phyloP scores from a whole-genome alignment of 2,797 vertebrate species.

The Philypnodon macrostomus region DNA sequence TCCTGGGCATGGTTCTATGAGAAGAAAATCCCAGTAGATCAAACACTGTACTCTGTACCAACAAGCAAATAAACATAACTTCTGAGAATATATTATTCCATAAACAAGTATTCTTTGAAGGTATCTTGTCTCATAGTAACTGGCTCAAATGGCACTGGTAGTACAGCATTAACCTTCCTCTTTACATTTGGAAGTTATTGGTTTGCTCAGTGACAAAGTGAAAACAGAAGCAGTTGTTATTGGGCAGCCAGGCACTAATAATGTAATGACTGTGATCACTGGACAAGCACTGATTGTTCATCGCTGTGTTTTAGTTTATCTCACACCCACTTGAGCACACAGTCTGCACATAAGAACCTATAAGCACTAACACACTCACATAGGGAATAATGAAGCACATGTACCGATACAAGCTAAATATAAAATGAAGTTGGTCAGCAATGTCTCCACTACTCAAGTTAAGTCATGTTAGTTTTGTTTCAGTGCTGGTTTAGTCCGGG shows the following conservation, averaged over 20 bases:
- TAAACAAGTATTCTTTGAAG: no score
- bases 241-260: slow-evolving; percentile 46
- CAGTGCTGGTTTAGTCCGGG: no score
- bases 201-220: slow-evolving; percentile 21
- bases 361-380: slow-evolving; percentile 4
- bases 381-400: no score
- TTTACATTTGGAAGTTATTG: slow-evolving; percentile 16
- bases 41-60: no score
- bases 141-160: no score
- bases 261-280: slow-evolving; percentile 54
- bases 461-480: no score
- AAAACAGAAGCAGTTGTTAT: slow-evolving; percentile 33
- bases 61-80: no score
- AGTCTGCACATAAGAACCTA: slow-evolving; percentile 1
- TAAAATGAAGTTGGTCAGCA: slow-evolving; percentile 15
- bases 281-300: slow-evolving; percentile 37
- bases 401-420: slow-evolving; percentile 7
- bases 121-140: no score
- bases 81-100: no score
- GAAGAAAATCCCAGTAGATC: no score
- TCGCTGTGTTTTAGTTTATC: slow-evolving; percentile 19
- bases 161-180: slow-evolving; percentile 13
- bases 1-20: no score
- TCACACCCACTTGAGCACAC: slow-evolving; percentile 9
- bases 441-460: neutral